Base-by-base conservation (phyloP, 2,113 vertebrate genomes). In the Pseudorectes ferrugineus region DNA sequence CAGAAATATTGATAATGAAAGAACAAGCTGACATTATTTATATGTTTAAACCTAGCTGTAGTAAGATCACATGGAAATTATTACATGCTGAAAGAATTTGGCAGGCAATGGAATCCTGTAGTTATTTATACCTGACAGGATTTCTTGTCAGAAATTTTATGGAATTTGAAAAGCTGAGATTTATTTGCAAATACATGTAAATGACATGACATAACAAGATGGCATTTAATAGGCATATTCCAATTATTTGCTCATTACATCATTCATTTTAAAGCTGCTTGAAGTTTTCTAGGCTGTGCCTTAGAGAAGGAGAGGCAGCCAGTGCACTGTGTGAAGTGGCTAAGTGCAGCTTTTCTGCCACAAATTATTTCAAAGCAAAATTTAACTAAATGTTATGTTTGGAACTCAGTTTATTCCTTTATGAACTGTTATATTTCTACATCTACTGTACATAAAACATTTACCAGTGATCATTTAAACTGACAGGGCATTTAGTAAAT, bases 31-130 rank as follows among this genome's bases (percentile, higher is more conserved):
- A 75, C 86, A 85, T 88, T 96, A 94, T 95, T 95, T 96, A 71
- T 96, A 49, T 61, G 85, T 84, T 96, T 70, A 90, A 96, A 83
- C 46, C 86, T 72, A 36, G 52, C 13, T 88, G 68, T 54, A 89
- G 72, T 91, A 96, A 89, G 79, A 96, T 96, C 95, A 96, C 92
- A 96, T 97, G 97, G 97, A 97, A 97, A 96, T 92, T 93, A 96
- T 96, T 97, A 96, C 91, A 95, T 49, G 84, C 62, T 88, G 72
- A 89, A 97, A 93, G 95, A 97, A 95, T 96, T 85, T 96, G 95
- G 92, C 95, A 94, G 73, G 89, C 89, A 86, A 2, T 89, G 88
- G 85, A 91, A 95, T 88, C 87, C 89, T 92, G 91, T 66, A 91
- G 93, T 95, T 96, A 95, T 79, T 97, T 97, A 97, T 94, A 97